Conservation (phyloP, 2,797 vertebrate species). For the Thamnophis elegans region DNA sequence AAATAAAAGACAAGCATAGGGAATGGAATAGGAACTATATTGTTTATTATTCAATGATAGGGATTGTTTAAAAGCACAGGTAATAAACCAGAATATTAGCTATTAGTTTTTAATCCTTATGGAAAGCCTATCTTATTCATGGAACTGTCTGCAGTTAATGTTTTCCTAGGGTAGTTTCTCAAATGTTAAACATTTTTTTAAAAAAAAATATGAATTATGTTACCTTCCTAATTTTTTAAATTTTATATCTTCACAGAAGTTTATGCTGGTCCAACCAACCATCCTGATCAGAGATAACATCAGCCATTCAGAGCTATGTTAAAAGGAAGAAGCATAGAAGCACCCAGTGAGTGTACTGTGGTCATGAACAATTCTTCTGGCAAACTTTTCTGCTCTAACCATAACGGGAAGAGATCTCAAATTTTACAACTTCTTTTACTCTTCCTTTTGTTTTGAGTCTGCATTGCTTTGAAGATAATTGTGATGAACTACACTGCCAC, state of each 20-base stretch:
- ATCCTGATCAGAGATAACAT: conserved; percentile 52
- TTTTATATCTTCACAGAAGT: conserved; percentile 43
- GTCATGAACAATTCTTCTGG: conserved; percentile 40
- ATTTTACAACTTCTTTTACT: conserved; percentile 48
- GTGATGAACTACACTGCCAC: conserved; percentile 57
- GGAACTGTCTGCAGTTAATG: neutral
- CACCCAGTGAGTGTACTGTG: conserved; percentile 48
- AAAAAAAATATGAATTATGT: neutral
- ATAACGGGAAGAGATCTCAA: conserved; percentile 55
- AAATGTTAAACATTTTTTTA: neutral
- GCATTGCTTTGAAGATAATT: conserved; percentile 65
- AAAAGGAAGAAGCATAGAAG: conserved; percentile 52
- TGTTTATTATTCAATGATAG: neutral
- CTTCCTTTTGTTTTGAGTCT: conserved; percentile 57
- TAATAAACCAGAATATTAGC: neutral
- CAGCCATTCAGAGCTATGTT: conserved; percentile 56
- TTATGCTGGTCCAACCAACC: conserved; percentile 57
- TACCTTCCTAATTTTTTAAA: conserved; percentile 42
- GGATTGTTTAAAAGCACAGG: too few species aligned
- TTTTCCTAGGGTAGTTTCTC: neutral
- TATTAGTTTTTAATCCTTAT: neutral
- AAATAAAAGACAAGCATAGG: neutral
- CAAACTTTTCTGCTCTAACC: conserved; percentile 51
- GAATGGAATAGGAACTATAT: neutral
- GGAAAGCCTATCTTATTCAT: neutral